phyloP scores from a whole-genome alignment of 2,113 vertebrate genomes.

The Sylvia atricapilla region DNA sequence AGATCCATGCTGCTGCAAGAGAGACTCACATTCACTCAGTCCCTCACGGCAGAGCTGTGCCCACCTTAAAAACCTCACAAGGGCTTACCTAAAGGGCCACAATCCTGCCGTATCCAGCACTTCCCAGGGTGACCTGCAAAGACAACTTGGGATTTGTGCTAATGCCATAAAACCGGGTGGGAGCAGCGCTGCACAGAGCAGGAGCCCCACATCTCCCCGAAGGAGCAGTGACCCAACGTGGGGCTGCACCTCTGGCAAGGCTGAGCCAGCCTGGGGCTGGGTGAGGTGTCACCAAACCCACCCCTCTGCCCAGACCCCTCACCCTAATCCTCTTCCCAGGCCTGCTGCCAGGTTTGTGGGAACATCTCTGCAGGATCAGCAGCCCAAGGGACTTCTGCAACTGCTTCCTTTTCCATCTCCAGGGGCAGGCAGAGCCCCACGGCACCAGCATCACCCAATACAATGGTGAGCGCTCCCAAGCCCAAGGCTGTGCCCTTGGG shows the following conservation, averaged over 20 bases:
- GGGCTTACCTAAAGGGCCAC: background rate
- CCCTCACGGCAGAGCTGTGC: background rate
- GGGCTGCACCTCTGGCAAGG: background rate
- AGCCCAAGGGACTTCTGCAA: background rate
- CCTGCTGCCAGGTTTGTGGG: background rate
- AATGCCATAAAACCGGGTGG: background rate
- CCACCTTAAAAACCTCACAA: background rate
- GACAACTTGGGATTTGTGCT: background rate
- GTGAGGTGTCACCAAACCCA: background rate
- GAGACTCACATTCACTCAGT: background rate
- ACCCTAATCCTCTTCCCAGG: background rate
- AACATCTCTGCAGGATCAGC: background rate
- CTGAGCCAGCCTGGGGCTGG: background rate
- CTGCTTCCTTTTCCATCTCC: background rate
- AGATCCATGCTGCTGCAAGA: background rate
- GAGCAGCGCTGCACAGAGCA: background rate
- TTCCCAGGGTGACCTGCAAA: background rate
- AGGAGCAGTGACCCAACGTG: fast-evolving
- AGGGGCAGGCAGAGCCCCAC: background rate
- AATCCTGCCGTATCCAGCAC: background rate
- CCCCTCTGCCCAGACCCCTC: background rate
- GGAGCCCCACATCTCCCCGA: background rate
- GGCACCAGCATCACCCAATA: background rate
- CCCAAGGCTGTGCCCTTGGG: background rate
- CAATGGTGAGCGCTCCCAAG: background rate